Conservation (phyloP, 64 coral and sea anemone genomes). For the Pocillopora verrucosa region DNA sequence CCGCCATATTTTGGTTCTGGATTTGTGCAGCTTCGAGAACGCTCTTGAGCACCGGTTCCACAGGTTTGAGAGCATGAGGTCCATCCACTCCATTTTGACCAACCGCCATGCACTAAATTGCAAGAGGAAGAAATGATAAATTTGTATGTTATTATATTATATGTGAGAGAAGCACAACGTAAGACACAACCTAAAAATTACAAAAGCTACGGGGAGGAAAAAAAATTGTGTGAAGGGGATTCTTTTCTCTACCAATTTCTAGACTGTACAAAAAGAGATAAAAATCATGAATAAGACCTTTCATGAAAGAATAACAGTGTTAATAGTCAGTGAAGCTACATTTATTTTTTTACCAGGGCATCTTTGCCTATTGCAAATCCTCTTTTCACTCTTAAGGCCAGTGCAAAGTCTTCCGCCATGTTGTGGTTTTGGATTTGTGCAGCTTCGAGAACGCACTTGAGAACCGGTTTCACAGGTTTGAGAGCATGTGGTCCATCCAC, state of each 20-base stretch:
- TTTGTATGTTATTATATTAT: no score
- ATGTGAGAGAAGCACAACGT: no score
- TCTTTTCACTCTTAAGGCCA: background rate
- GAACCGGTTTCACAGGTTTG: constrained; percentile 52
- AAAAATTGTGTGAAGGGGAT: no score
- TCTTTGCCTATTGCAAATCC: background rate
- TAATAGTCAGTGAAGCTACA: no score
- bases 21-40: constrained; percentile 19
- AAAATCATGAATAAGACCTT: no score
- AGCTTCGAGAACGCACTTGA: constrained; percentile 5
- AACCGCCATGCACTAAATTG: background rate
- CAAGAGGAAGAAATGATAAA: background rate
- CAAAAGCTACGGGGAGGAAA: no score
- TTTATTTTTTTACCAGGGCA: background rate
- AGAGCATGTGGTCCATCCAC: constrained; percentile 38
- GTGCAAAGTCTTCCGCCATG: constrained; percentile 1
- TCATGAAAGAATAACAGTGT: no score
- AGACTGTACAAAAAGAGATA: no score
- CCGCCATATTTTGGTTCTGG: background rate
- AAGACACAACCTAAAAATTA: no score
- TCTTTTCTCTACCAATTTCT: no score
- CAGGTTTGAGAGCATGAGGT: constrained; percentile 18
- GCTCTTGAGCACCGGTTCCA: background rate
- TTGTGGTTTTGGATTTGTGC: background rate
- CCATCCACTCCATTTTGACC: constrained; percentile 30